These are phyloP conservation scores for Galeopsomyia nigrocyanea DNA, from an alignment of 2,888 invertebrate genomes.

Conservation along the genomic window DNA sequence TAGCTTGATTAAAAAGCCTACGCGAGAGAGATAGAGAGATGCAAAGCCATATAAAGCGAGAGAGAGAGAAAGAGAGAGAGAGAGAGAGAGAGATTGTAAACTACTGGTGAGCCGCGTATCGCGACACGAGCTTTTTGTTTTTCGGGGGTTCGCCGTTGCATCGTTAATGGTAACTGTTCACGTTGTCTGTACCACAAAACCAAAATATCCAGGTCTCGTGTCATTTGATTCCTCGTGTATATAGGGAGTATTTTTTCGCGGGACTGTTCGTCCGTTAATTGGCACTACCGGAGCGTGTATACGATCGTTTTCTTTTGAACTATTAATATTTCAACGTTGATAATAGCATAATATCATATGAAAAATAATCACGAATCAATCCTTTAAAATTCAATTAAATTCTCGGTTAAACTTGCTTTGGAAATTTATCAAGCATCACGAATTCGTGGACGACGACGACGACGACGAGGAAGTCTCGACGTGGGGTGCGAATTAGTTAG, in stretches of 20 bases:
- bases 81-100: conserved; percentile 23
- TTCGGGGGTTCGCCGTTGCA: conserved; percentile 13
- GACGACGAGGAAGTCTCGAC: too few relatives aligned
- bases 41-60: neutral
- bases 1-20: conserved; percentile 32
- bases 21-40: conserved; percentile 4
- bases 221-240: conserved; percentile 26
- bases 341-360: too few relatives aligned
- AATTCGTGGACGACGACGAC: too few relatives aligned
- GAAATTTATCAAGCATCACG: too few relatives aligned
- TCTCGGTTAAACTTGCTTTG: too few relatives aligned
- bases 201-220: conserved; percentile 13
- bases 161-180: conserved; percentile 29
- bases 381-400: too few relatives aligned
- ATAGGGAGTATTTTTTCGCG: conserved; percentile 10
- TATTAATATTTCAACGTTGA: neutral
- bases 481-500: too few relatives aligned
- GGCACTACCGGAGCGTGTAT: neutral
- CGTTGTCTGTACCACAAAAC: neutral
- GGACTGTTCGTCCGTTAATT: conserved; percentile 21
- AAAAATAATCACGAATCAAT: too few relatives aligned
- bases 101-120: conserved; percentile 8
- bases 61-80: neutral
- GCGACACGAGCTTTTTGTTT: conserved; percentile 6
- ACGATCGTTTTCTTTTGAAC: neutral